Conservation (phyloP, 1,140 invertebrate species). For the Mactra quadrangularis region DNA sequence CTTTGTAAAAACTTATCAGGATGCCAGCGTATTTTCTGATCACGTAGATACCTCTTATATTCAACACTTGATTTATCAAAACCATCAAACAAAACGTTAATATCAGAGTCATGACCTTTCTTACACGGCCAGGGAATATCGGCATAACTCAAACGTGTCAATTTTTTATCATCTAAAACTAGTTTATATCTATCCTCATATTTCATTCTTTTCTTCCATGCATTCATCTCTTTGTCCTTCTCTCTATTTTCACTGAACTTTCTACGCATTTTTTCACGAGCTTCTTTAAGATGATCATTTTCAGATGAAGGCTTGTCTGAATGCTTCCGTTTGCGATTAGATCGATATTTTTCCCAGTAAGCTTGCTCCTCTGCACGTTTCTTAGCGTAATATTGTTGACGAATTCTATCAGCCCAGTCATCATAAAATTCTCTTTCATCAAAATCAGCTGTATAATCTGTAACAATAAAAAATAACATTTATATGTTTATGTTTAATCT, state of each 20-base stretch:
- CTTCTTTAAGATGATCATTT: slow-evolving; percentile 31
- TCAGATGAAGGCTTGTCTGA: slow-evolving; percentile 9
- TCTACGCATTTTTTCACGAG: slow-evolving; percentile 63
- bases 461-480: background rate
- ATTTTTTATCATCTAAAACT: slow-evolving; percentile 21
- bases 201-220: slow-evolving; percentile 57
- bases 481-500: too few species aligned
- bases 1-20: slow-evolving; percentile 81
- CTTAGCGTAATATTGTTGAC: slow-evolving; percentile 51
- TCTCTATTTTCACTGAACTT: slow-evolving; percentile 65
- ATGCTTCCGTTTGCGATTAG: slow-evolving; percentile 37
- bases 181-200: slow-evolving; percentile 66
- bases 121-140: slow-evolving; percentile 79
- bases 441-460: slow-evolving; percentile 5
- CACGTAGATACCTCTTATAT: slow-evolving; percentile 74
- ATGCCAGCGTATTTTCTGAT: slow-evolving; percentile 79
- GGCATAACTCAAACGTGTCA: slow-evolving; percentile 57
- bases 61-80: slow-evolving; percentile 43
- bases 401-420: slow-evolving; percentile 71
- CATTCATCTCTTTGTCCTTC: slow-evolving; percentile 41
- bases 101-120: slow-evolving; percentile 55
- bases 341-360: slow-evolving; percentile 17
- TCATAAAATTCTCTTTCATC: slow-evolving; percentile 64
- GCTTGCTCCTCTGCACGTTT: slow-evolving; percentile 32
- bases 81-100: slow-evolving; percentile 70